Conservation (phyloP, 2,113 vertebrate genomes). For the Neodontobutis hainanensis region DNA sequence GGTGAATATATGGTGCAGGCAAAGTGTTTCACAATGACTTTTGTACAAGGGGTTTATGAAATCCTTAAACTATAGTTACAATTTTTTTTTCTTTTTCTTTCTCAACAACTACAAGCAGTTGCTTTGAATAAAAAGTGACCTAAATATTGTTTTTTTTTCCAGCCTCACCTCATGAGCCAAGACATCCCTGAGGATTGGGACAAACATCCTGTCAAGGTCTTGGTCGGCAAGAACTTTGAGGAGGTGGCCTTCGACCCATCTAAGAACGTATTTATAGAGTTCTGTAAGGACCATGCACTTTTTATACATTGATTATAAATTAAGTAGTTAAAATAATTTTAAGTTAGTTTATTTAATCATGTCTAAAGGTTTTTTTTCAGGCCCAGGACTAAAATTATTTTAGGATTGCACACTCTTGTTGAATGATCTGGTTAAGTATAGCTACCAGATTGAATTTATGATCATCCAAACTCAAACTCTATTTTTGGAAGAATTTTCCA, state of each 20-base stretch:
- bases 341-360: neutral
- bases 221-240: conserved; percentile 97
- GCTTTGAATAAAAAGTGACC: no score
- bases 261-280: conserved; percentile 96
- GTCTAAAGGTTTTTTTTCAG: conserved; percentile 12
- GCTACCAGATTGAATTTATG: conserved; percentile 21
- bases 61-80: no score
- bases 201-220: conserved; percentile 88
- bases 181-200: conserved; percentile 97
- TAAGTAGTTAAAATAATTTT: neutral
- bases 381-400: conserved; percentile 6
- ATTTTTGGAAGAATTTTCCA: conserved; percentile 51
- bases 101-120: no score
- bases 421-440: conserved; percentile 41
- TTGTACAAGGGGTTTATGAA: no score
- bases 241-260: conserved; percentile 88
- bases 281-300: conserved; percentile 84
- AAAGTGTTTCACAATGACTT: no score
- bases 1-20: conserved; percentile 70
- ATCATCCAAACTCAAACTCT: conserved; percentile 25
- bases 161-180: conserved; percentile 98
- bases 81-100: neutral
- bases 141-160: conserved; percentile 1
- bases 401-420: conserved; percentile 28
- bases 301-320: neutral